Percentiles rank a stretch among this genome's conserved stretches.
phyloP scores from a whole-genome alignment of 2,888 invertebrate species.

The Dione vanillae region DNA sequence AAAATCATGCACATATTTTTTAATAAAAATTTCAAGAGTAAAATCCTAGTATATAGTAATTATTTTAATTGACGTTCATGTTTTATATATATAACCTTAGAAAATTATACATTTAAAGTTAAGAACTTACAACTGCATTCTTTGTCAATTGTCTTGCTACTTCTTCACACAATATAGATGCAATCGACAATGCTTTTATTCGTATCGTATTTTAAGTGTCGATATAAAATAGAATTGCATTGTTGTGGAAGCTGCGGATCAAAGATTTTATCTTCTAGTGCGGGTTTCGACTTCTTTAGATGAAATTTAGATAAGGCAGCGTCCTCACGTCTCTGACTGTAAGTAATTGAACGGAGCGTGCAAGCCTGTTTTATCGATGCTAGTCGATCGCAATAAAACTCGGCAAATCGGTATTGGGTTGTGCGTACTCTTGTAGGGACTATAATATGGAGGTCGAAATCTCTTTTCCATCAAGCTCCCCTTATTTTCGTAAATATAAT shows the following conservation, averaged over 20 bases:
- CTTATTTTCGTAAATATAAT: slow-evolving; percentile 20
- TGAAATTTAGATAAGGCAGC: slow-evolving; percentile 76
- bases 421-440: slow-evolving; percentile 48
- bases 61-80: neutral
- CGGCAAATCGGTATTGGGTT: slow-evolving; percentile 62
- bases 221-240: slow-evolving; percentile 66
- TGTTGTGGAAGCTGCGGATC: slow-evolving; percentile 43
- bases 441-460: slow-evolving; percentile 39
- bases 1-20: too few relatives aligned
- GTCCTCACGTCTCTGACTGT: slow-evolving; percentile 62
- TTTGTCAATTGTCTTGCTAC: slow-evolving; percentile 26
- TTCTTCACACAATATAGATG: slow-evolving; percentile 48
- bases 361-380: slow-evolving; percentile 67
- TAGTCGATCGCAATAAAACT: slow-evolving; percentile 80
- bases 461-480: slow-evolving; percentile 15
- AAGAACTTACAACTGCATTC: slow-evolving; percentile 31
- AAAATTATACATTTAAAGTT: slow-evolving; percentile 31
- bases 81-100: neutral
- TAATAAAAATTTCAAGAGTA: too few relatives aligned
- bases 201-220: slow-evolving; percentile 61
- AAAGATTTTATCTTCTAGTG: slow-evolving; percentile 43
- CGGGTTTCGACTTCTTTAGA: slow-evolving; percentile 61
- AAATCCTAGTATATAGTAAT: too few relatives aligned
- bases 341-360: slow-evolving; percentile 79
- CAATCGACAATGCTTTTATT: slow-evolving; percentile 56